phyloP scores from a whole-genome alignment of 2,888 invertebrate genomes.

The Ceriagrion tenellum region DNA sequence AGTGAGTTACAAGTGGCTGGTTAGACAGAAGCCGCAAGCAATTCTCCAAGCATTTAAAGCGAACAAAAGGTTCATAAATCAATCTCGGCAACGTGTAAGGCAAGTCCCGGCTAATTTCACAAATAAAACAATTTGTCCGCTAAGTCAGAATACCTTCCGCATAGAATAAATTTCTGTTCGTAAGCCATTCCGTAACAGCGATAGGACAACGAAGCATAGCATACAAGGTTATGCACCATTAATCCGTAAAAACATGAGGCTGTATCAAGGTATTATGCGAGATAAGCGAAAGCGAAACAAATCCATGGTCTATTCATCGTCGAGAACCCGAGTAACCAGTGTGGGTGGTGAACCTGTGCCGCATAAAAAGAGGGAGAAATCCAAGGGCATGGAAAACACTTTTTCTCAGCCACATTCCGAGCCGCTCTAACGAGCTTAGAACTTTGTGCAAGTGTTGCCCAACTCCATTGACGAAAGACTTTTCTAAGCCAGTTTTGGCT shows the following conservation, averaged over 20 bases:
- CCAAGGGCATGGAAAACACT: slow-evolving; percentile 59
- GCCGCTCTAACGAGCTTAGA: background rate
- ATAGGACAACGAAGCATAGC: background rate
- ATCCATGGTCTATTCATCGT: slow-evolving; percentile 9
- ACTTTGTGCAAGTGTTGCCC: background rate
- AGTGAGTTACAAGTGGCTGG: too few species aligned
- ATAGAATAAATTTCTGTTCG: background rate
- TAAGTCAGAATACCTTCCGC: background rate
- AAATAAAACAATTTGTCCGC: background rate
- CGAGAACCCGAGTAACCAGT: background rate
- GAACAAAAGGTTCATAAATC: background rate
- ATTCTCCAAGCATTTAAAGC: too few species aligned
- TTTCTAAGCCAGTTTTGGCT: background rate
- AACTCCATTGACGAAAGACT: background rate
- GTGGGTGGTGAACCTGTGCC: slow-evolving; percentile 37
- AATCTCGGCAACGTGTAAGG: background rate
- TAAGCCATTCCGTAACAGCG: background rate
- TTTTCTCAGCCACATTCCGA: background rate
- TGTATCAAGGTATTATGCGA: background rate
- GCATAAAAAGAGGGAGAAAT: background rate
- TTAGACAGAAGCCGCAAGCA: too few species aligned
- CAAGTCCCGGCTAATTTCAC: background rate
- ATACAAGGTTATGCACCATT: background rate
- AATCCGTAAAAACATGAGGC: background rate
- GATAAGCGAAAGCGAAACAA: background rate